Evolutionary conservation across 2,888 invertebrate genomes (phyloP).

Genomic region (Tridacna crocea): DNA sequence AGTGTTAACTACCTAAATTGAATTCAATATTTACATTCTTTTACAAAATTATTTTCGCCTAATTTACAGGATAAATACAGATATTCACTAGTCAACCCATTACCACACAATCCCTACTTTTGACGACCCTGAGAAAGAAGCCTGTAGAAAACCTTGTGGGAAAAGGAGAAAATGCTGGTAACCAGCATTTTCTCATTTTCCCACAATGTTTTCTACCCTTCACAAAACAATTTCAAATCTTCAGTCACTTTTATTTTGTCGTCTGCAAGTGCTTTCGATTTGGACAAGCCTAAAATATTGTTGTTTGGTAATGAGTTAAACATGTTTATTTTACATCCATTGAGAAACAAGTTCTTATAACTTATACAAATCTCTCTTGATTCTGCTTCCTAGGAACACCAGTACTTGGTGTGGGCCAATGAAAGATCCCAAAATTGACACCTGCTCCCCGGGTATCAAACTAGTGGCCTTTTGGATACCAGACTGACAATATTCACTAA

Average conservation of each 20-base stretch:
- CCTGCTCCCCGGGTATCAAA: too few relatives aligned
- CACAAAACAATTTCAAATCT: too few relatives aligned
- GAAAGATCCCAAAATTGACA: too few relatives aligned
- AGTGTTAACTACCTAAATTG: slow-evolving; percentile 9
- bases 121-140: background rate
- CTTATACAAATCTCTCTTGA: too few relatives aligned
- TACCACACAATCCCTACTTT: background rate
- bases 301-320: too few relatives aligned
- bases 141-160: background rate
- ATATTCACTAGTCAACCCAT: background rate
- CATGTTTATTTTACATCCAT: too few relatives aligned
- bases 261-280: background rate
- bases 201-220: background rate
- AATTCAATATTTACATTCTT: slow-evolving; percentile 21
- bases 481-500: too few relatives aligned
- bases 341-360: too few relatives aligned
- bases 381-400: too few relatives aligned
- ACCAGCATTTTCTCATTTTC: background rate
- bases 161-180: background rate
- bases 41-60: slow-evolving; percentile 20
- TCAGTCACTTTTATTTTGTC: background rate
- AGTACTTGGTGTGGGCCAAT: too few relatives aligned
- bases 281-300: too few relatives aligned
- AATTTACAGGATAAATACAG: background rate
- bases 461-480: too few relatives aligned